Evolutionary conservation across 2,888 invertebrate species (phyloP).

Genomic region (Eupeodes latifasciatus): DNA sequence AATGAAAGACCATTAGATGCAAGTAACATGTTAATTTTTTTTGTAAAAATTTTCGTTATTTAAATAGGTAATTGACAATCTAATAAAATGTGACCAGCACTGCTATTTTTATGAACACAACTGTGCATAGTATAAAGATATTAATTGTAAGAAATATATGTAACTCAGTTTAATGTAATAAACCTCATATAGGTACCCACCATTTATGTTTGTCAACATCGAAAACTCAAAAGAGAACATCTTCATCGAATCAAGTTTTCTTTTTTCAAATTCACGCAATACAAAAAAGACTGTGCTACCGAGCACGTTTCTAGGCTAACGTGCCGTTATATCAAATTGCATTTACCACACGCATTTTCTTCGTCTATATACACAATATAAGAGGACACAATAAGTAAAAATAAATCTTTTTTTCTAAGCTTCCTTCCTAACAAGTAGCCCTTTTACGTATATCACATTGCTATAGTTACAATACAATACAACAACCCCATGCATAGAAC

Average conservation of each 20-base stretch:
- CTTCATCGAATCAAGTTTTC: not conserved
- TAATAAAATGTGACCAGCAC: too few relatives aligned
- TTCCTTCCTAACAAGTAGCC: conserved; percentile 1
- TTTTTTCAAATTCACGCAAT: conserved; percentile 9
- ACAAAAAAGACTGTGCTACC: not conserved
- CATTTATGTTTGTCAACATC: not conserved
- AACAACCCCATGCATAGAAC: conserved; percentile 3
- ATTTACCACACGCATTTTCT: conserved; percentile 45
- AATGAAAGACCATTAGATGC: too few relatives aligned
- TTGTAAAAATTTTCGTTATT: too few relatives aligned
- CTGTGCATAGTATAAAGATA: too few relatives aligned
- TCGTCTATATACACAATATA: conserved; percentile 15
- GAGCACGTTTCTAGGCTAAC: conserved; percentile 65
- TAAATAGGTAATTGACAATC: too few relatives aligned
- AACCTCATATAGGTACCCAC: not conserved
- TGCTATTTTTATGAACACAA: too few relatives aligned
- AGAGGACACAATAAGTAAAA: conserved; percentile 3
- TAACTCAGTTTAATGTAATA: too few relatives aligned
- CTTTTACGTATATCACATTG: not conserved
- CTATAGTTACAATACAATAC: not conserved
- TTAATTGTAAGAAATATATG: too few relatives aligned
- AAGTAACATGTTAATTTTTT: too few relatives aligned
- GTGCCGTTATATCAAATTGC: conserved; percentile 39
- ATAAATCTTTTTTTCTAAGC: conserved; percentile 42
- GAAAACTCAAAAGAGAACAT: conserved; percentile 9